Base-by-base conservation (phyloP, 2,888 invertebrate genomes). In the Cephus nigrinus region DNA sequence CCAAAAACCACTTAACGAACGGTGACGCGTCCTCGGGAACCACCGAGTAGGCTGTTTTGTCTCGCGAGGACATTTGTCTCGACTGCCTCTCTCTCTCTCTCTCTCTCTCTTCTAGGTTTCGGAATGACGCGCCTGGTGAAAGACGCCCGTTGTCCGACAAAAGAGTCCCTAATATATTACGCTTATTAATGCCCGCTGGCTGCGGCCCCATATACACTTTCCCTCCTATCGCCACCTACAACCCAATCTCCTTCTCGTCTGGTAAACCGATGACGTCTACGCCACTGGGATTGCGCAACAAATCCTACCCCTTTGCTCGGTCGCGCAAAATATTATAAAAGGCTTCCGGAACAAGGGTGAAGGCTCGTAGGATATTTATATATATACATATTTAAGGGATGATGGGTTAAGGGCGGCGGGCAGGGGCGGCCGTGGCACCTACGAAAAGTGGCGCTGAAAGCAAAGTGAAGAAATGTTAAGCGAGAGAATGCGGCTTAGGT, bases 91-190 rank as follows among this genome's bases (percentile, higher is more conserved):
- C 23, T 55, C 73, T 55, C 30, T 32, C 32, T 40, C 32, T 76
- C 69, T 69, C 35, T 33, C 40, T 69, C 76, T 74, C 78, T 81
- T 73, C 72, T 35, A 76, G 71, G 80, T 84, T 80, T 87, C 85
- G 86, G 83, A 82, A 80, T 85, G 87, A 86, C 88, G 85, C 81
- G 83, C 82, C 81, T 1, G 84, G 79, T 87, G 87, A 88, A 87
- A 88, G 87, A 85, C 85, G 84, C 79, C 81, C 81, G 80, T 79
- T 82, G 40, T 78, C 84, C 84, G 83, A 90, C 90, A 90, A 90
- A 90, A 83, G 88, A 88, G 84, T 84, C 86, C 85, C 88, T 89
- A 87, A 90, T 89, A 90, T 90, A 90, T 90, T 89, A 89, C 88
- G 88, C 88, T 89, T 90, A 90, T 90, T 90, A 90, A 89, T 88